Percentiles rank a stretch among this genome's conserved stretches.
These are phyloP conservation scores for Ischnura elegans DNA, from an alignment of 2,888 invertebrate genomes.

Conservation along the genomic window DNA sequence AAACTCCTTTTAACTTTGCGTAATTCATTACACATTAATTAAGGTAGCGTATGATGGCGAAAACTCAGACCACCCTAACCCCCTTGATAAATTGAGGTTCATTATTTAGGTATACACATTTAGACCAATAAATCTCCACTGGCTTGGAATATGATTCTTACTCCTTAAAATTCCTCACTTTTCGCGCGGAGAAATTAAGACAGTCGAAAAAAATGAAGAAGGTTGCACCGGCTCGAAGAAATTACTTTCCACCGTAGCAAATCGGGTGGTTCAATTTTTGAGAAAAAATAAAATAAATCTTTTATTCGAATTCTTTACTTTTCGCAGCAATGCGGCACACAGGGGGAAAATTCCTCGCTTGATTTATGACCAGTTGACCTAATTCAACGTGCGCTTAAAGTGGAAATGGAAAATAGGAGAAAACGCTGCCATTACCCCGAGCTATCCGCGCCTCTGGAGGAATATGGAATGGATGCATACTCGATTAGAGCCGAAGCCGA, in stretches of 20 bases:
- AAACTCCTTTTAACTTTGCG: no score
- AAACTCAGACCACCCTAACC: no score
- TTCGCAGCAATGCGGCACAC: background rate
- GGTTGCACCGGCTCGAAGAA: background rate
- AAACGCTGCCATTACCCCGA: background rate
- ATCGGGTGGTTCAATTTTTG: background rate
- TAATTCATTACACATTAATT: no score
- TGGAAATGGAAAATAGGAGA: background rate
- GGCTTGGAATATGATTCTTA: conserved; percentile 1
- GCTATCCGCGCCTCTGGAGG: background rate
- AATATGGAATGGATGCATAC: background rate
- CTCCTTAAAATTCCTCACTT: background rate
- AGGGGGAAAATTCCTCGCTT: background rate
- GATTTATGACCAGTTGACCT: background rate
- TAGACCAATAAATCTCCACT: no score
- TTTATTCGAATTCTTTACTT: background rate
- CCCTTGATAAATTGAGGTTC: no score
- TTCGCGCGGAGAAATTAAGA: no score
- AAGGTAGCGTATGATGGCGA: no score
- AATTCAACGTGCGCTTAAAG: background rate
- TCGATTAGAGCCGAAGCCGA: background rate
- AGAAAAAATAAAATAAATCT: no score
- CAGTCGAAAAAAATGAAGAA: background rate
- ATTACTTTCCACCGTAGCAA: background rate
- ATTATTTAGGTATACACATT: no score